Evolutionary conservation across 2,797 vertebrate species (phyloP).

Genomic region (Pyrocephalus nanus): DNA sequence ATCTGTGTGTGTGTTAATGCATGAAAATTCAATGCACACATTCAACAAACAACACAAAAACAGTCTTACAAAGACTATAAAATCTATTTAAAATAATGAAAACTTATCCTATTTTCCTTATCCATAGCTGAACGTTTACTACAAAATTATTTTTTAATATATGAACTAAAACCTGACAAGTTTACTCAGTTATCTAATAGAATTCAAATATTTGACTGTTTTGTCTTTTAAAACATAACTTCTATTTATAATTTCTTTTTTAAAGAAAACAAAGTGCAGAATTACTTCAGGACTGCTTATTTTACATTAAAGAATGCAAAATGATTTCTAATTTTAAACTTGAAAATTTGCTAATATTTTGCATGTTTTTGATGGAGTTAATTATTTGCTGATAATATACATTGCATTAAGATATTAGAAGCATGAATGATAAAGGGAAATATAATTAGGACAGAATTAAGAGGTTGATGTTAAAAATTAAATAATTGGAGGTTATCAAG

Average conservation of each 20-base stretch:
- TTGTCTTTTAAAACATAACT: neutral
- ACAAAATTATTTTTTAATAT: neutral
- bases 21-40: neutral
- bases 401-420: neutral
- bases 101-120: neutral
- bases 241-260: neutral
- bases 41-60: neutral
- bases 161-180: neutral
- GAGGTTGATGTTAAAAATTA: neutral
- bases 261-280: neutral
- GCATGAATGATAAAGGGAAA: neutral
- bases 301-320: neutral
- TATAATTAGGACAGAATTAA: neutral
- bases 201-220: neutral
- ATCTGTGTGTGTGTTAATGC: rapidly evolving
- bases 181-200: neutral
- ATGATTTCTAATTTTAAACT: neutral
- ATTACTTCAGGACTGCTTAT: neutral
- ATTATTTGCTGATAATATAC: neutral
- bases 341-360: neutral
- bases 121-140: neutral
- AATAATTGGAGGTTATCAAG: neutral
- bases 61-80: neutral
- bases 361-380: neutral
- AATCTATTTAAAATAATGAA: neutral